Base-by-base conservation (phyloP, 2,113 vertebrate species). In the Dasyornis broadbenti region DNA sequence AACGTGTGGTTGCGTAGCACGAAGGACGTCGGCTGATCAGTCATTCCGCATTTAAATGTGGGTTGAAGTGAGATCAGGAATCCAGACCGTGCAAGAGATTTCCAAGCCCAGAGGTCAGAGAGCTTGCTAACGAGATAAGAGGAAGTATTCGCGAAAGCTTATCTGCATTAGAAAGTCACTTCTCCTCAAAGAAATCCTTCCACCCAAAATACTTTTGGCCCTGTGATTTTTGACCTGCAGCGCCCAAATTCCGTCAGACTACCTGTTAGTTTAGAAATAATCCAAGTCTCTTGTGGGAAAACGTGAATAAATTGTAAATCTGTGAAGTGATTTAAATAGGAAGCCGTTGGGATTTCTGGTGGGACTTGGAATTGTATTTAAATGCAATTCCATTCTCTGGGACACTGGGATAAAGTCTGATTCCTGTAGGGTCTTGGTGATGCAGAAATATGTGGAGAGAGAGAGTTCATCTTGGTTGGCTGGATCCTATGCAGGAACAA, bases 1-100 rank as follows among this genome's bases (percentile, higher is more conserved):
- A 71, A 85, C 0, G 2, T 49, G 79, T 84, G 53, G 31, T 69
- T 91, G 42, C 68, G n/a, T 54, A 72, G 84, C 83, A 96, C 59
- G 90, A 95, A 95, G 49, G 65, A 86, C 54, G 16, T 57, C 95
- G 60, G 30, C 92, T 94, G 90, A 96, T 96, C 75, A 86, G 49
- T 92, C 94, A 91, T 94, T 95, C 95, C 92, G 64, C 24, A 89
- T 90, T 95, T 93, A 94, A 97, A 97, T 78, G 60, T 78, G 88
- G 50, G 19, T 93, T 95, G 91, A 91, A 92, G 84, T 79, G 70
- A 95, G 94, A 96, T 89, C 95, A 94, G 65, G 75, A 91, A 71
- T 95, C 71, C 87, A 96, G 88, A 70, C 82, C 80, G 69, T 95
- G 86, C 76, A 97, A 75, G 35, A 91, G 39, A 89, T 95, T 98